phyloP scores from a whole-genome alignment of 1,140 invertebrate genomes.

The Xylocopa sonorina region DNA sequence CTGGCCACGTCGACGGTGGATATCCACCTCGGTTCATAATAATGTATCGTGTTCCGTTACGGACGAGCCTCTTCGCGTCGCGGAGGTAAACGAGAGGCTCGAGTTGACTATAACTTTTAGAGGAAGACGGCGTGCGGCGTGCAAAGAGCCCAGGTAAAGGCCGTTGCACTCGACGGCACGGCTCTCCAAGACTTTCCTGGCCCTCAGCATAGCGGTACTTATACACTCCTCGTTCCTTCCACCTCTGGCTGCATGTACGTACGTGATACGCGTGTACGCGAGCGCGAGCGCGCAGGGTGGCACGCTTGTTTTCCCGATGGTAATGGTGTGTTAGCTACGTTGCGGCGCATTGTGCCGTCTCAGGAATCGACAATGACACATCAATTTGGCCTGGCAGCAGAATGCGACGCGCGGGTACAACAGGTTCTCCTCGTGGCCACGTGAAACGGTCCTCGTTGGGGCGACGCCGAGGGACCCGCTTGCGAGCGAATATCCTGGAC shows the following conservation, averaged over 20 bases:
- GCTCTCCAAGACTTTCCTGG: constrained; percentile 36
- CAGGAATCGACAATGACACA: constrained; percentile 44
- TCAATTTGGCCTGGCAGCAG: constrained; percentile 40
- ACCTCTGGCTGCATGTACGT: constrained; percentile 14
- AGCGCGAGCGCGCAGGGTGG: background rate
- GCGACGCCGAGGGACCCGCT: background rate
- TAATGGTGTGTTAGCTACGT: constrained; percentile 34
- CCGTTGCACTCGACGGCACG: constrained; percentile 71
- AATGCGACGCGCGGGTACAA: constrained; percentile 2
- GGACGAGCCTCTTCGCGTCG: constrained; percentile 38
- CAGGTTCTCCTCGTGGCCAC: background rate
- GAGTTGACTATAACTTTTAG: constrained; percentile 52
- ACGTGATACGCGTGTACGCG: background rate
- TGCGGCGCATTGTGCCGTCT: constrained; percentile 24
- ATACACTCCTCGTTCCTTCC: constrained; percentile 42
- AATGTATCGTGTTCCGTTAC: constrained; percentile 53
- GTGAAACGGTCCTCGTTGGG: background rate
- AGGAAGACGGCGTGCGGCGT: constrained; percentile 49
- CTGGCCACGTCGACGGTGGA: background rate
- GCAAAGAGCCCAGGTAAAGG: constrained; percentile 69
- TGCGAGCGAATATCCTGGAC: background rate
- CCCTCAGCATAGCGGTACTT: constrained; percentile 65
- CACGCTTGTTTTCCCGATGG: constrained; percentile 20
- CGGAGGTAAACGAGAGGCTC: constrained; percentile 49
- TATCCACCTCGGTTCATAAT: constrained; percentile 24